Evolutionary conservation across 2,888 invertebrate genomes (phyloP).

Genomic region (Serrognathus titanus): DNA sequence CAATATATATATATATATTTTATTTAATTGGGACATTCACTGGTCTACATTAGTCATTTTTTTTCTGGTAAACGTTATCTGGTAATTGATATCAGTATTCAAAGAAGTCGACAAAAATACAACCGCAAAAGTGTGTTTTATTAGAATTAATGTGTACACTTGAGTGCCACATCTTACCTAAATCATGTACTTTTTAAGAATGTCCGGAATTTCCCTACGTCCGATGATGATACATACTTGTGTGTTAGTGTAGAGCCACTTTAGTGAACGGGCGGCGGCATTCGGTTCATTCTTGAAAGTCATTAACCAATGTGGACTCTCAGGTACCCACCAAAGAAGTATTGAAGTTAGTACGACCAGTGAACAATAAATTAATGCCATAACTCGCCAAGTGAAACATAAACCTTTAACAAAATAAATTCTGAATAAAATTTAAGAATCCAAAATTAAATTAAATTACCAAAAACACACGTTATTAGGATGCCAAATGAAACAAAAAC

Average conservation of each 20-base stretch:
- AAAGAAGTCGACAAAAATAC: too few relatives aligned
- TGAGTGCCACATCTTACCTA: too few relatives aligned
- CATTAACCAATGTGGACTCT: constrained; percentile 58
- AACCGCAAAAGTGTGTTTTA: too few relatives aligned
- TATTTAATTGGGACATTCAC: too few relatives aligned
- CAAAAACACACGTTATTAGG: constrained; percentile 52
- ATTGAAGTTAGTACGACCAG: constrained; percentile 42
- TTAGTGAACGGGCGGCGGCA: constrained; percentile 45
- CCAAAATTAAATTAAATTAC: constrained; percentile 31
- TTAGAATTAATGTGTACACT: too few relatives aligned
- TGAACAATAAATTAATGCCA: constrained; percentile 49
- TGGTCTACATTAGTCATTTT: too few relatives aligned
- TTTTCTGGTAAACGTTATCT: too few relatives aligned
- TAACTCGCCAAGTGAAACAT: constrained; percentile 51
- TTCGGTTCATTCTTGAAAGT: constrained; percentile 45
- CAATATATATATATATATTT: too few relatives aligned
- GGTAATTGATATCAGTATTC: too few relatives aligned
- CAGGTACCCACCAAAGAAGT: constrained; percentile 50
- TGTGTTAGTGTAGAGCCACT: constrained; percentile 49
- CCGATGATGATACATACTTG: constrained; percentile 37
- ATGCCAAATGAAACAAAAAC: constrained; percentile 59
- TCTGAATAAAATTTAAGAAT: constrained; percentile 4
- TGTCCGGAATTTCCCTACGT: too few relatives aligned
- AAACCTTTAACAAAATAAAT: constrained; percentile 35
- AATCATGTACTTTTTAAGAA: too few relatives aligned